Conservation (phyloP, 2,888 invertebrate species). For the Eristalinus aeneus region DNA sequence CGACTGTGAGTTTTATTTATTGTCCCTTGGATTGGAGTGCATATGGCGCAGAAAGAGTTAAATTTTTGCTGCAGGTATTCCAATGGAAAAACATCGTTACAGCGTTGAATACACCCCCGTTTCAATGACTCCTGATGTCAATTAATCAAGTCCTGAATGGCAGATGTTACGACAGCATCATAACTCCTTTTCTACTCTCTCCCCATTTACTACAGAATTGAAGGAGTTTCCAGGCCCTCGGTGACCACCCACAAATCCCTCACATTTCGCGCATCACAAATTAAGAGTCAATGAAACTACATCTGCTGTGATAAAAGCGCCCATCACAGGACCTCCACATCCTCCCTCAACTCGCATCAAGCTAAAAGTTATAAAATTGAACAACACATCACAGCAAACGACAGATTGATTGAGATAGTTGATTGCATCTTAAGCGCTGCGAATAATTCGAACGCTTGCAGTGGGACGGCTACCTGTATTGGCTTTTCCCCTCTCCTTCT, state of each 20-base stretch:
- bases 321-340: neutral
- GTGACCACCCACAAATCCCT: neutral
- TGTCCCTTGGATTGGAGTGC: no score
- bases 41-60: no score
- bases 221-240: neutral
- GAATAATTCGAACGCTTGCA: neutral
- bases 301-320: neutral
- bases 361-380: conserved; percentile 6
- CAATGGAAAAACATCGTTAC: no score
- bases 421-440: conserved; percentile 14
- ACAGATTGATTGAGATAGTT: conserved; percentile 16
- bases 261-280: neutral
- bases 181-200: no score
- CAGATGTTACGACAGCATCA: no score
- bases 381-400: conserved; percentile 15
- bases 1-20: no score
- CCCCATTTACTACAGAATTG: no score
- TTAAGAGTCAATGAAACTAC: neutral
- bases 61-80: no score
- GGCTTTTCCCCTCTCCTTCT: neutral
- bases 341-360: neutral
- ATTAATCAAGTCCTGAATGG: no score
- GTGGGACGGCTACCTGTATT: neutral
- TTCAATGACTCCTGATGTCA: no score
- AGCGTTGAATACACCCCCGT: no score